Evolutionary conservation across 1,140 invertebrate species (phyloP).

Genomic region (Anoplolepis gracilipes): DNA sequence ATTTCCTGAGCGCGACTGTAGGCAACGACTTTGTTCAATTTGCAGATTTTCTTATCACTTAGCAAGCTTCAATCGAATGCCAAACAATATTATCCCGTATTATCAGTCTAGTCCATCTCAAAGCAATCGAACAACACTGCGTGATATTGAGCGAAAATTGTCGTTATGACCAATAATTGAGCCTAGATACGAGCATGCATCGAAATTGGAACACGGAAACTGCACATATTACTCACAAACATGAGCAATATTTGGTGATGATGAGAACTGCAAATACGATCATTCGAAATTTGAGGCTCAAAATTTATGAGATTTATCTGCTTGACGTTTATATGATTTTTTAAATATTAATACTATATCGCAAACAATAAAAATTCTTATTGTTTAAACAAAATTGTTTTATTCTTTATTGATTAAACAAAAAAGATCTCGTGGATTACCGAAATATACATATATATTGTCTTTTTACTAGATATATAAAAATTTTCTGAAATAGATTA

Average conservation of each 20-base stretch:
- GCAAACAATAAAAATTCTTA: no score
- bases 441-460: no score
- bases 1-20: not conserved
- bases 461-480: not conserved
- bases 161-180: constrained; percentile 39
- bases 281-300: not conserved
- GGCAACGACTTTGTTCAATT: constrained; percentile 46
- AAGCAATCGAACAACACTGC: constrained; percentile 27
- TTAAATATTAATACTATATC: not conserved
- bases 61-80: not conserved
- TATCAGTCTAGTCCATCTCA: constrained; percentile 1
- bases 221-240: not conserved
- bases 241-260: constrained; percentile 10
- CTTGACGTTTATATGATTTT: not conserved
- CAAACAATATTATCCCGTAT: not conserved
- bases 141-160: constrained; percentile 5
- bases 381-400: no score
- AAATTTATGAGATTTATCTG: not conserved
- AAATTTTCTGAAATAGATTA: not conserved
- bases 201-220: constrained; percentile 28
- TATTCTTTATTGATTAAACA: no score
- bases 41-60: constrained; percentile 40
- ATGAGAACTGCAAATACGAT: constrained; percentile 10
- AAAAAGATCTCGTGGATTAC: not conserved
- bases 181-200: constrained; percentile 20